Evolutionary conservation across 2,113 vertebrate genomes (phyloP).

Genomic region (Turdus rufiventris): DNA sequence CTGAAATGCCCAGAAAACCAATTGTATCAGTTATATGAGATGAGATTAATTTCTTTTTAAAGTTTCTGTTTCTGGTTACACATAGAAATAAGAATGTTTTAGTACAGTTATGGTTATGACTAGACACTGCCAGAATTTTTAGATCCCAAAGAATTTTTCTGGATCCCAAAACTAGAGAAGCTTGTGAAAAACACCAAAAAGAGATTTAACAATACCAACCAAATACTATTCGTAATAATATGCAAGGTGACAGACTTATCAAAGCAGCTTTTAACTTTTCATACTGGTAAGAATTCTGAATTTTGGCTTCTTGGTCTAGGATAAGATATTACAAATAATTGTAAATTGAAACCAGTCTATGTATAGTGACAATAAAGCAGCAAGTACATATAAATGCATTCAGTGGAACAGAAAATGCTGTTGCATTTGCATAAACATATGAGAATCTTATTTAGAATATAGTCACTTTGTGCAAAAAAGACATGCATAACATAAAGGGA

Average conservation of each 20-base stretch:
- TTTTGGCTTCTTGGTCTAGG: neutral
- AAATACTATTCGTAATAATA: neutral
- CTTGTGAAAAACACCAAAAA: neutral
- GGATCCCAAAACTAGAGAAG: neutral
- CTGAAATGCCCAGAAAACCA: constrained; percentile 59
- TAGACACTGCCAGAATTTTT: neutral
- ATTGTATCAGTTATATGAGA: neutral
- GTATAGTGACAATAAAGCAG: neutral
- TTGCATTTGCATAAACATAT: neutral
- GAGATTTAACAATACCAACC: neutral
- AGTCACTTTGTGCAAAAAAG: neutral
- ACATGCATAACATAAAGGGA: neutral
- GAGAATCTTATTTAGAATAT: neutral
- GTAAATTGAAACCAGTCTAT: neutral
- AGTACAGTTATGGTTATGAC: neutral
- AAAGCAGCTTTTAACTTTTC: neutral
- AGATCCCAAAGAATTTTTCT: neutral
- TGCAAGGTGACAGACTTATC: neutral
- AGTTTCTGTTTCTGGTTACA: neutral
- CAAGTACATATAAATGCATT: neutral
- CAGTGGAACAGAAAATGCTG: neutral
- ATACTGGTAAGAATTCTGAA: neutral
- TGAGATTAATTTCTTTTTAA: neutral
- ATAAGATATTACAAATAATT: neutral
- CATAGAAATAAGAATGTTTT: neutral